Base-by-base conservation (phyloP, 2,113 vertebrate species). In the Pelecanoides urinatrix region DNA sequence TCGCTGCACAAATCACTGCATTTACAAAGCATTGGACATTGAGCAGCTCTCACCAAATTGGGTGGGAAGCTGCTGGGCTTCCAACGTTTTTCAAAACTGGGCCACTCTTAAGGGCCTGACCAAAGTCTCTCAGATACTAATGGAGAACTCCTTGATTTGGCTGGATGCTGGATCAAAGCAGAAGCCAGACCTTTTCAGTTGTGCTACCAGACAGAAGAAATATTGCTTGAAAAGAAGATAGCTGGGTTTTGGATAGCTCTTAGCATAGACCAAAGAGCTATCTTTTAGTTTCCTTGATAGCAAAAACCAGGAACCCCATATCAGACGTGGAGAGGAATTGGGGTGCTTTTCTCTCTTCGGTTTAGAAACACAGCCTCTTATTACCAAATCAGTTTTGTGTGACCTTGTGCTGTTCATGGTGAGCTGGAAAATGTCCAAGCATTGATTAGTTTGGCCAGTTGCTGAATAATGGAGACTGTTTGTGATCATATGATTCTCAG, bases 371-470 rank as follows among this genome's bases (percentile, higher is more conserved):
- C 13, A 70, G 38, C 70, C 47, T 81, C 23, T 92, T 92, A 3
- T 81, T 77, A 55, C 66, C 58, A 58, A 26, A 80, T 82, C 49
- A 56, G 21, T 74, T 86, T 88, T 65, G 38, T 87, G 38, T 95
- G 96, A 97, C 95, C 95, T 97, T 97, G 95, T 80, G 14, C 78
- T 88, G 66, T 45, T 87, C 38, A 13, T 71, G 36, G 81, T 76
- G 93, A 90, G 66, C 70, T 97, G 97, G 95, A 95, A 67, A 63
- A n/a, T 83, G 42, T 68, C 92, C 93, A 85, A 65, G 29, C 79
- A 97, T 97, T 89, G 96, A 97, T 96, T 87, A 68, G 29, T 86
- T 96, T 83, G 53, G 84, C 65, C 79, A 91, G 94, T 63, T 81
- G 80, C 90, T 94, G 90, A 93, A 93, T 87, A 92, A 93, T 78